These are phyloP conservation scores for Sogatella furcifera DNA, from an alignment of 1,140 invertebrate genomes.

Conservation along the genomic window DNA sequence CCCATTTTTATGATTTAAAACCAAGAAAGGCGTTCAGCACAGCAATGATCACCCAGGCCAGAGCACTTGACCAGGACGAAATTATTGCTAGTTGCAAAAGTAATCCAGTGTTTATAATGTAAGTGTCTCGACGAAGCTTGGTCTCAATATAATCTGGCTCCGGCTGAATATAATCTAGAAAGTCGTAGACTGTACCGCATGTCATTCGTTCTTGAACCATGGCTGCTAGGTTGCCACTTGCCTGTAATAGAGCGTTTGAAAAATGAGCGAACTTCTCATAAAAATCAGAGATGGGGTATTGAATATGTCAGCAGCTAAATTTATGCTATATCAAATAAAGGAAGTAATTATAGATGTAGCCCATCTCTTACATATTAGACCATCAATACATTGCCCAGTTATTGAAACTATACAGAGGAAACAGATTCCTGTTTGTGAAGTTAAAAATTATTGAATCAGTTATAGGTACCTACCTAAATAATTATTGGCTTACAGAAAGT, in stretches of 20 bases:
- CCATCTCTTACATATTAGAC: no score
- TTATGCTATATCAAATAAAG: no score
- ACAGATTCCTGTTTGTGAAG: no score
- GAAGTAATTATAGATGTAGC: no score
- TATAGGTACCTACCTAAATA: no score
- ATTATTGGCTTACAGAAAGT: no score
- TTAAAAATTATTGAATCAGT: no score
- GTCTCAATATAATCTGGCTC: constrained; percentile 37
- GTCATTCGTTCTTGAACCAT: constrained; percentile 49
- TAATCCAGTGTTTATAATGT: constrained; percentile 50
- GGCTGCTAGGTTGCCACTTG: constrained; percentile 42
- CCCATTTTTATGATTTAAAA: no score
- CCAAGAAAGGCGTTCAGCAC: neutral
- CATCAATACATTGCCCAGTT: no score
- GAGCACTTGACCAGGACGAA: constrained; percentile 45
- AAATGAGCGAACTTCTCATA: neutral
- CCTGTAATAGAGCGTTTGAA: constrained; percentile 26
- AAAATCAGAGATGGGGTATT: no score
- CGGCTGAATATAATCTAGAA: constrained; percentile 58
- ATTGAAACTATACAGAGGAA: no score
- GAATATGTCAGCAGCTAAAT: no score
- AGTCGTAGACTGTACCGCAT: constrained; percentile 56
- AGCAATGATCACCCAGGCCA: constrained; percentile 38
- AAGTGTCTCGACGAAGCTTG: constrained; percentile 39
- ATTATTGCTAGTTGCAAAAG: constrained; percentile 45